Evolutionary conservation across 2,888 invertebrate genomes (phyloP), one percentile per base, ranked within the genome.

Genomic region (Odiellus spinosus): DNA sequence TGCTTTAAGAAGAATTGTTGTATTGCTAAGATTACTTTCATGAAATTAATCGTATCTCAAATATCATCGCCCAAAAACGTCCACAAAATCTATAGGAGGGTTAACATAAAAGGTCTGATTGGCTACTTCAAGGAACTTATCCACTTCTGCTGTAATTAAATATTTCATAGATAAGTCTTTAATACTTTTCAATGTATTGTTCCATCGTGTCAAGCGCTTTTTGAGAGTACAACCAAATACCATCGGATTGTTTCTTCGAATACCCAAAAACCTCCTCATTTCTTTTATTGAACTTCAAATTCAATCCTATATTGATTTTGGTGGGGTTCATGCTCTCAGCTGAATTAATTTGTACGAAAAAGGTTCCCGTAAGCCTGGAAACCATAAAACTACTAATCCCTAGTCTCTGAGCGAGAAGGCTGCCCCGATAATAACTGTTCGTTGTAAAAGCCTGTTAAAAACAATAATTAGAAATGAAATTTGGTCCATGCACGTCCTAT

Each of bases 281-380:
- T 17, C 66, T 76, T 62, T 85, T 87, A 53, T 80, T 85, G 60
- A 82, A 84, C 67, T 95, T 95, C 18, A 96, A 71, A 63, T 90
- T 86, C 40, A 96, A 72, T 0, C 95, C 96, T 21, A 95, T 73
- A 63, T 93, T 93, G 14, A 78, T 64, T 53, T 59, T 64, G 55
- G 59, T 53, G 56, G 57, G 42, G 53, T 50, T 48, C 53, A 44
- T 52, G 52, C 54, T 54, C 47, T 46, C 53, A 51, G 50, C 50
- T 34, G 47, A 52, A 51, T 50, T 53, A 44, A 50, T 52, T 46
- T 59, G 54, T 46, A 91, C 73, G 52, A 80, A 76, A 43, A 95
- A 73, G 0, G 81, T 76, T 1, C 91, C 91, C 0, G 93, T 93
- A 46, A 96, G 74, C 8, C 88, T 76, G 0, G 86, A 81, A 52